These are phyloP conservation scores for Acanthopagrus latus DNA, from an alignment of 2,797 vertebrate species.

Conservation along the genomic window DNA sequence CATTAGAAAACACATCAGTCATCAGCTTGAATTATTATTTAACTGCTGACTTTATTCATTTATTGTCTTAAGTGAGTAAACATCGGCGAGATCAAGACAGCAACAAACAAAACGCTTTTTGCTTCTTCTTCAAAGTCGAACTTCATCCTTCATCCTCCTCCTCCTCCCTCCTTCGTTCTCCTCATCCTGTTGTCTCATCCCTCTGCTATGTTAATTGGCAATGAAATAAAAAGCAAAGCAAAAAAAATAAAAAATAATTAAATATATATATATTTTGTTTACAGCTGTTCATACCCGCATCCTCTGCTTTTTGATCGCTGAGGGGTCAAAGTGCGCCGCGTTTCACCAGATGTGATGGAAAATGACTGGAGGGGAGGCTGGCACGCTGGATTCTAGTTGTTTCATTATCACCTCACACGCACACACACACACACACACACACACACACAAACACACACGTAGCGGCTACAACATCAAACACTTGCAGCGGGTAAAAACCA, in stretches of 20 bases:
- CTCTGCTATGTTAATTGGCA: constrained; percentile 17
- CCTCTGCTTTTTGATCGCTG: constrained; percentile 52
- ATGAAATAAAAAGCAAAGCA: constrained; percentile 17
- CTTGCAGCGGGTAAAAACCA: constrained; percentile 65
- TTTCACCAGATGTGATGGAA: constrained; percentile 75
- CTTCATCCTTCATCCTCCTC: neutral
- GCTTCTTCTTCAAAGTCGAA: neutral
- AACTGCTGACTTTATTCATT: neutral
- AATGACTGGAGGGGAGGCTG: constrained; percentile 67
- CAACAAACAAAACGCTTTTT: too few species aligned
- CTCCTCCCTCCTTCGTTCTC: neutral
- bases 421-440: constrained; percentile 28
- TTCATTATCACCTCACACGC: constrained; percentile 71
- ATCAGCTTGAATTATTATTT: too few species aligned
- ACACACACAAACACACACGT: constrained; percentile 37
- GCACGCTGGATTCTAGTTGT: constrained; percentile 65
- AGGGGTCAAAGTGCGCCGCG: constrained; percentile 62
- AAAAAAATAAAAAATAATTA: neutral
- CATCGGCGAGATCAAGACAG: neutral
- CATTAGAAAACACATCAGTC: too few species aligned
- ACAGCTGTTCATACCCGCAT: neutral
- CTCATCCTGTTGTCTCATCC: constrained; percentile 32
- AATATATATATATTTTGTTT: constrained; percentile 21
- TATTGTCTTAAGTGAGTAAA: neutral
- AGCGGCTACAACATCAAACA: constrained; percentile 65